Evolutionary conservation across 1,140 invertebrate genomes (phyloP).

Genomic region (Panagrolaimus sp.): DNA sequence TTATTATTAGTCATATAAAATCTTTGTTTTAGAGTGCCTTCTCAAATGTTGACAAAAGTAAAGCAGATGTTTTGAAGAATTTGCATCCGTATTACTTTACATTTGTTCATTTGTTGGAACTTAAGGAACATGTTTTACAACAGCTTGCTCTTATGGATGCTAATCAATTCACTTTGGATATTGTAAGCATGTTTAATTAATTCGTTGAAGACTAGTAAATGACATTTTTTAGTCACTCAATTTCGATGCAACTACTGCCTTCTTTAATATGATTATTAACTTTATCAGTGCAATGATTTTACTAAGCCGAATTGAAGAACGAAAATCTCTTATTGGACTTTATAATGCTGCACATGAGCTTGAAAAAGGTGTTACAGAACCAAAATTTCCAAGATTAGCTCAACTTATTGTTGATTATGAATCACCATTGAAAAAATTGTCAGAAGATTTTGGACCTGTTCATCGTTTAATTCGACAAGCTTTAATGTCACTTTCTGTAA

Average conservation of each 20-base stretch:
- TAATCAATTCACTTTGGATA: slow-evolving; percentile 85
- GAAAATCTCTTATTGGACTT: slow-evolving; percentile 89
- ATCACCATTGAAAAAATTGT: slow-evolving; percentile 84
- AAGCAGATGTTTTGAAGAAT: slow-evolving; percentile 90
- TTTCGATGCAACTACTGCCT: slow-evolving; percentile 90
- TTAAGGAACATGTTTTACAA: slow-evolving; percentile 95
- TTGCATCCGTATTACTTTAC: slow-evolving; percentile 96
- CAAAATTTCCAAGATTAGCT: slow-evolving; percentile 84
- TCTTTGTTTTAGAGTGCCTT: slow-evolving; percentile 63
- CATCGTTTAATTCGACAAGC: slow-evolving; percentile 78
- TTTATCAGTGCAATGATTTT: slow-evolving; percentile 90
- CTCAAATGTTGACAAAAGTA: slow-evolving; percentile 74
- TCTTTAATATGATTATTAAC: slow-evolving; percentile 85
- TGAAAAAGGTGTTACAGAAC: slow-evolving; percentile 76
- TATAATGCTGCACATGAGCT: slow-evolving; percentile 97
- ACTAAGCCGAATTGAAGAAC: slow-evolving; percentile 88
- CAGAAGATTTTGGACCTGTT: slow-evolving; percentile 93
- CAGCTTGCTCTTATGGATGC: slow-evolving; percentile 95
- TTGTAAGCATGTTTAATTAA: slow-evolving; percentile 65
- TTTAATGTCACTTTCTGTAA: slow-evolving; percentile 75
- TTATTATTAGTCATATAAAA: slow-evolving; percentile 22
- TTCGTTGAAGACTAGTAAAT: slow-evolving; percentile 1
- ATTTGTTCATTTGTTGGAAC: slow-evolving; percentile 96
- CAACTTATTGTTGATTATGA: slow-evolving; percentile 98
- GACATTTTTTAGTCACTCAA: slow-evolving; percentile 71